Percentiles rank a stretch among this genome's conserved stretches.
Evolutionary conservation across 2,888 invertebrate species (phyloP).

Genomic region (Epinotia brunnichana): DNA sequence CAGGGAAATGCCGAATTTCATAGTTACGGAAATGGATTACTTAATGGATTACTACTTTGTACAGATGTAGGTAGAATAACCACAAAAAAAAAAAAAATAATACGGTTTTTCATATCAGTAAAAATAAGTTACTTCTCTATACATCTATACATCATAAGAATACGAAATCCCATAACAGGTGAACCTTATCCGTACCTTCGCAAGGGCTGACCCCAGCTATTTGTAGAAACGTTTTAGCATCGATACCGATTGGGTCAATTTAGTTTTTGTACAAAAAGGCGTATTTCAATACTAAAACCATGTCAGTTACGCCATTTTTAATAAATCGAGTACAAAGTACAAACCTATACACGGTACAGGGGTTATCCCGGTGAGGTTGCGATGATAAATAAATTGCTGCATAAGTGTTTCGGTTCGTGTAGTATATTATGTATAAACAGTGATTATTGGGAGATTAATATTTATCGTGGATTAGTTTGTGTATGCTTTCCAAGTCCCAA

Average conservation of each 20-base stretch:
- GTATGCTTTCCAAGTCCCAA: too few species aligned
- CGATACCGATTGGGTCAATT: slow-evolving; percentile 35
- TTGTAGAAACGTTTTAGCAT: slow-evolving; percentile 31
- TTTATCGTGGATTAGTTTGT: too few species aligned
- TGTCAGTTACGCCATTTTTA: neutral
- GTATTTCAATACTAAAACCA: neutral
- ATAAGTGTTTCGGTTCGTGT: too few species aligned
- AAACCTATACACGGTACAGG: slow-evolving; percentile 19
- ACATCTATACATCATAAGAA: neutral
- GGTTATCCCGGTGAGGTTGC: slow-evolving; percentile 12
- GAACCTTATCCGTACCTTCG: neutral
- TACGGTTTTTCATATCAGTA: too few species aligned
- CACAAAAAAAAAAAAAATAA: too few species aligned
- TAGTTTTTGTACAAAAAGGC: neutral
- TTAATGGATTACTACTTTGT: too few species aligned
- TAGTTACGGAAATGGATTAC: too few species aligned
- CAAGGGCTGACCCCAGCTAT: slow-evolving; percentile 29
- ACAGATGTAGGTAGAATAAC: too few species aligned
- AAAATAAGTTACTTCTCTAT: too few species aligned
- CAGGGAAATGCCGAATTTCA: too few species aligned
- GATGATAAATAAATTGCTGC: slow-evolving; percentile 8
- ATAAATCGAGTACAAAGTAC: neutral
- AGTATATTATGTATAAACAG: too few species aligned
- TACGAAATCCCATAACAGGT: neutral
- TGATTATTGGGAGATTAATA: too few species aligned